A percentile compares a stretch with the other conserved stretches of the same genome.
These are phyloP conservation scores for Gambusia yucatana DNA, from an alignment of 2,797 vertebrate species.

Conservation along the genomic window DNA sequence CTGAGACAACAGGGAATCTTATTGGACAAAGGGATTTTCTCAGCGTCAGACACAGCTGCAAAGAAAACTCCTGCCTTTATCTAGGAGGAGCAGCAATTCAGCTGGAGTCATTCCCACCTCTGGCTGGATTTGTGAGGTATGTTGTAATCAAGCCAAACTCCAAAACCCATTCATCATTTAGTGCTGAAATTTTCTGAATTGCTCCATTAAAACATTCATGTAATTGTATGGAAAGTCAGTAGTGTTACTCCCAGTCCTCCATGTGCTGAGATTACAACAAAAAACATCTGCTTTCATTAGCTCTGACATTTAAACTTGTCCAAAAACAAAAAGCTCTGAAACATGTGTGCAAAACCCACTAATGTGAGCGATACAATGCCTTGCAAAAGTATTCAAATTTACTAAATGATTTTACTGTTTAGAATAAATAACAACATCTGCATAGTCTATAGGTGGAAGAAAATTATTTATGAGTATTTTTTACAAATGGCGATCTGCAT, in stretches of 20 bases:
- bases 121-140: constrained; percentile 83
- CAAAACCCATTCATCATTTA: background rate
- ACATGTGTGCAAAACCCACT: background rate
- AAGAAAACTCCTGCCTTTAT: constrained; percentile 70
- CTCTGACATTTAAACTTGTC: background rate
- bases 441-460: background rate
- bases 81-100: constrained; percentile 80
- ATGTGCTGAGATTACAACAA: background rate
- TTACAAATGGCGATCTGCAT: background rate
- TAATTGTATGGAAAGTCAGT: background rate
- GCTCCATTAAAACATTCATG: constrained; percentile 1
- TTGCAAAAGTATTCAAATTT: background rate
- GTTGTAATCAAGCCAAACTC: background rate
- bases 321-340: background rate
- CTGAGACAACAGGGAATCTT: constrained; percentile 76
- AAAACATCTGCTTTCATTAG: background rate
- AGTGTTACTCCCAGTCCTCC: background rate
- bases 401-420: background rate
- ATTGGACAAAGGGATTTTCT: constrained; percentile 87
- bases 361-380: background rate
- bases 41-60: constrained; percentile 80
- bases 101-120: constrained; percentile 76
- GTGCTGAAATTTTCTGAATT: background rate
- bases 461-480: background rate
- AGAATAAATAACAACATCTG: background rate